Evolutionary conservation across 2,888 invertebrate genomes (phyloP).

Genomic region (Eudasyphora cyanicolor): DNA sequence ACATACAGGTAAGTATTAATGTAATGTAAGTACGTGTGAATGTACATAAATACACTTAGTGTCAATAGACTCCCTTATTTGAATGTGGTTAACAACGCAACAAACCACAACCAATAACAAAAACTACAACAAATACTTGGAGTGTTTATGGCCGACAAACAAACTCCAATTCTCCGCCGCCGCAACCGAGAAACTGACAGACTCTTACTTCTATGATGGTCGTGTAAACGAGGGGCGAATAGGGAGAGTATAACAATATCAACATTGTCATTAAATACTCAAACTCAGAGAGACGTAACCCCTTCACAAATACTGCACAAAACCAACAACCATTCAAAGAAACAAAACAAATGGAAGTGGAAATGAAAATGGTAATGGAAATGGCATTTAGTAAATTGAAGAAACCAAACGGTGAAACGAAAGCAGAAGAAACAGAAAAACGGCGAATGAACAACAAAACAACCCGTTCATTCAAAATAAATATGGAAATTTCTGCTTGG

Average conservation of each 20-base stretch:
- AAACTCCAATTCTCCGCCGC: slow-evolving; percentile 44
- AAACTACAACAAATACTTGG: slow-evolving; percentile 52
- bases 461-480: slow-evolving; percentile 30
- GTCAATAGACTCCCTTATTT: slow-evolving; percentile 52
- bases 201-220: too few relatives aligned
- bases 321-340: slow-evolving; percentile 36
- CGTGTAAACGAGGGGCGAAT: neutral
- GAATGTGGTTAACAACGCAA: slow-evolving; percentile 48
- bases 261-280: slow-evolving; percentile 7
- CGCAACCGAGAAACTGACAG: slow-evolving; percentile 2
- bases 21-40: neutral
- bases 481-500: slow-evolving; percentile 51
- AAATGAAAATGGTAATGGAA: slow-evolving; percentile 37
- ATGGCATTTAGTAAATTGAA: slow-evolving; percentile 31
- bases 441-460: neutral
- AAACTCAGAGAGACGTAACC: too few relatives aligned
- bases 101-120: slow-evolving; percentile 31
- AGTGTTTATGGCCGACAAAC: slow-evolving; percentile 60
- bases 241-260: neutral
- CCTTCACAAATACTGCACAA: slow-evolving; percentile 36
- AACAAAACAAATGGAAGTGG: slow-evolving; percentile 49
- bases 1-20: too few relatives aligned
- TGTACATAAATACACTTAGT: slow-evolving; percentile 22
- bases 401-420: neutral
- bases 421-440: slow-evolving; percentile 14